Percentiles rank a stretch among this genome's conserved stretches.
Conservation (phyloP, 2,888 invertebrate genomes). For the Matsumyia berberina region DNA sequence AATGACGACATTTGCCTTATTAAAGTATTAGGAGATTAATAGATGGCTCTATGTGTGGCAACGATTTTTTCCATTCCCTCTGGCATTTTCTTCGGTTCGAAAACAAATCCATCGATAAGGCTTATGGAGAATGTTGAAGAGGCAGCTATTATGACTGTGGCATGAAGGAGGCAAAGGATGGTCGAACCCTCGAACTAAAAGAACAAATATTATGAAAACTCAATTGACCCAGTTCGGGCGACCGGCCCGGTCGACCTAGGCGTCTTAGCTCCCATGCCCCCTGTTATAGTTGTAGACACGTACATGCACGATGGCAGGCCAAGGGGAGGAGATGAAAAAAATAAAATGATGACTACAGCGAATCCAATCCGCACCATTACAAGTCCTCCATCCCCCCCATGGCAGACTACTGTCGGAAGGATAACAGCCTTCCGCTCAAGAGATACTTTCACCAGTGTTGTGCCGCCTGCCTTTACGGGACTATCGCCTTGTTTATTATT, state of each 20-base stretch:
- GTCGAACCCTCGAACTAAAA: constrained; percentile 24
- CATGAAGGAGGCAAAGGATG: constrained; percentile 10
- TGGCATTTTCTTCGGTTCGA: neutral
- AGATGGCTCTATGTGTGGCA: constrained; percentile 18
- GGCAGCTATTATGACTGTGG: constrained; percentile 30
- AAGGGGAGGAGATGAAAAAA: constrained; percentile 5
- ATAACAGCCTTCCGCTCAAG: constrained; percentile 42
- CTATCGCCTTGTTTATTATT: constrained; percentile 68
- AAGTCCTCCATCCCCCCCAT: constrained; percentile 12
- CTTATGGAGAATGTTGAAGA: constrained; percentile 16
- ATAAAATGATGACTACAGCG: constrained; percentile 55
- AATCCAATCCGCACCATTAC: constrained; percentile 48
- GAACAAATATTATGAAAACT: constrained; percentile 66
- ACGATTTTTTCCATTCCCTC: constrained; percentile 15
- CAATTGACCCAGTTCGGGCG: constrained; percentile 63
- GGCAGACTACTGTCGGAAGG: constrained; percentile 58
- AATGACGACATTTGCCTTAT: constrained; percentile 43
- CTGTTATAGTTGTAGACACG: neutral
- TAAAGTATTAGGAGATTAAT: constrained; percentile 56
- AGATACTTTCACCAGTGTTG: constrained; percentile 35
- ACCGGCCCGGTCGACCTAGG: constrained; percentile 3
- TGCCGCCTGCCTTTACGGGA: constrained; percentile 49
- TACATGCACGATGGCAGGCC: neutral
- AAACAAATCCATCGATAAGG: constrained; percentile 43
- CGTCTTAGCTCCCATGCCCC: constrained; percentile 21